Evolutionary conservation across 37 sponge, comb jelly and placozoan genomes (phyloP), one percentile per base, ranked within the genome.

Genomic region (Spongilla lacustris): DNA sequence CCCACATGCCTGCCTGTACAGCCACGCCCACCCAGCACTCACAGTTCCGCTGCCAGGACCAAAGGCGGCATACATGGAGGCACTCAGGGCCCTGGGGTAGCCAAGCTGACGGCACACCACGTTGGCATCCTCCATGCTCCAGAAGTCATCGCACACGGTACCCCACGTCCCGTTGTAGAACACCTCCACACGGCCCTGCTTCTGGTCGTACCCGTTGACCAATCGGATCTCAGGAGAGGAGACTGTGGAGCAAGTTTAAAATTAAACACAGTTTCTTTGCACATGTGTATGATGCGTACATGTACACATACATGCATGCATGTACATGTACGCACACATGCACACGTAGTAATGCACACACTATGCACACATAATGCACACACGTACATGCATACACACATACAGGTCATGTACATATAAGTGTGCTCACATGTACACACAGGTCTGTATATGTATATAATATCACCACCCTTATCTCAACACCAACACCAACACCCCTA

Each of bases 141-240:
- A 88, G 48, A 74, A 74, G 77, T 88, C 82, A 27, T 88, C 88
- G 48, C 88, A 88, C 19, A 88, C 69, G 21, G 82, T 82, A 8
- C 81, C 71, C 88, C 88, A 88, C 0, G 14, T 22, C 29, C 66
- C 82, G 11, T 76, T 75, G 67, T 81, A 50, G 67, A 22, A 66
- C 48, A 88, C 82, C 50, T 82, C 88, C 73, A 88, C 88, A 28
- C 75, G 76, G 25, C 88, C 88, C 75, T 84, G 75, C 24, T 71
- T 74, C 14, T 32, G 72, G 50, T 41, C 74, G 24, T 66, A 25
- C 19, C 84, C 84, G 31, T 75, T 75, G 25, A 34, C 67, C 23
- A 84, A 34, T 1, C 84, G 35, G 22, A 84, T 46, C 8, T 10
- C 8, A 10, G 46, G 46, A 8, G 46, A 46, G 46, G 46, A 46